These are phyloP conservation scores for Drosophila diplacantha DNA, from an alignment of 2,888 invertebrate genomes.

Conservation along the genomic window DNA sequence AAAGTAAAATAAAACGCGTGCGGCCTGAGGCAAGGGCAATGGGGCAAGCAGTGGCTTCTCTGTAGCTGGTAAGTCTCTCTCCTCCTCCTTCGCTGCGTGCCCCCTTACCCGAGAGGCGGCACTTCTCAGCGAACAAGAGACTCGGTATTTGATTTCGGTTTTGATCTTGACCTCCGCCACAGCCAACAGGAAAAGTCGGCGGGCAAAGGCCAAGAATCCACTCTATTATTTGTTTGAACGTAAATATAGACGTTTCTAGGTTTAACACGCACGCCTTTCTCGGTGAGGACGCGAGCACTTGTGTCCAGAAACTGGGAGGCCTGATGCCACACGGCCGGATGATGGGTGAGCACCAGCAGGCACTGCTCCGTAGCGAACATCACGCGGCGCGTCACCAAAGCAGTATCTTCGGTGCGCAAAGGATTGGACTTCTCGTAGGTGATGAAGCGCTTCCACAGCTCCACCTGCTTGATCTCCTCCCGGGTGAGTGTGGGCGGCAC, in stretches of 20 bases:
- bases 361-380: conserved; percentile 99
- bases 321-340: conserved; percentile 99
- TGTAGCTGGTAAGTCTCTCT: background rate
- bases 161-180: conserved; percentile 26
- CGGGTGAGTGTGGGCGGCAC: conserved; percentile 95
- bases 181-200: conserved; percentile 1
- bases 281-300: conserved; percentile 93
- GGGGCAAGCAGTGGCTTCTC: conserved; percentile 65
- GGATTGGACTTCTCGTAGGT: conserved; percentile 98
- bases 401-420: conserved; percentile 95
- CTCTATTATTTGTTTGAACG: conserved; percentile 57
- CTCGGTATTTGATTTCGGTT: conserved; percentile 36
- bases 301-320: conserved; percentile 98
- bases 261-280: conserved; percentile 88
- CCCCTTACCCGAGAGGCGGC: conserved; percentile 63
- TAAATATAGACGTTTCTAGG: conserved; percentile 21
- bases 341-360: conserved; percentile 95
- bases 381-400: conserved; percentile 93
- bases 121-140: conserved; percentile 55
- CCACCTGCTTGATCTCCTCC: conserved; percentile 97
- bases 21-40: conserved; percentile 69
- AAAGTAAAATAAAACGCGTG: conserved; percentile 67
- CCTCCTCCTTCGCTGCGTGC: conserved; percentile 39
- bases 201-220: conserved; percentile 28
- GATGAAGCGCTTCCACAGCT: conserved; percentile 99